Conservation (phyloP, 1,140 invertebrate species). For the Helicoverpa zea region DNA sequence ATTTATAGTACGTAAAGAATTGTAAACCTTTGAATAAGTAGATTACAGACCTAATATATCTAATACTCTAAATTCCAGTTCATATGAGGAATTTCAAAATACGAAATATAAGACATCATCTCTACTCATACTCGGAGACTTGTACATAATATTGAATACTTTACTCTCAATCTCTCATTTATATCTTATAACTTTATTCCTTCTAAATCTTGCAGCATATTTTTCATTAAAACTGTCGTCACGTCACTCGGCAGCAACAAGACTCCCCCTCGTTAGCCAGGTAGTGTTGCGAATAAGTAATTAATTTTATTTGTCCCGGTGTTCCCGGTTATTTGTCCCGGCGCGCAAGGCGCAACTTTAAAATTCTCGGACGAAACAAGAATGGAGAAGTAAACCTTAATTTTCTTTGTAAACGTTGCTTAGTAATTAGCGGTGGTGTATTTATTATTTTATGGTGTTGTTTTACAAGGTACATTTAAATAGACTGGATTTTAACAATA, state of each 20-base stretch:
- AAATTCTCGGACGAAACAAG: conserved; percentile 38
- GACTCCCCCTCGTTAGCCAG: conserved; percentile 46
- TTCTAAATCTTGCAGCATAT: not conserved
- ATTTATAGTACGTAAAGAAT: no score
- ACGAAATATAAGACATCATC: no score
- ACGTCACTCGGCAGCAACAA: conserved; percentile 1
- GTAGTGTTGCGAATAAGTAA: conserved; percentile 47
- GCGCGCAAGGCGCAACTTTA: conserved; percentile 33
- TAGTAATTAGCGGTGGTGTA: conserved; percentile 12
- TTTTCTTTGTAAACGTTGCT: conserved; percentile 36
- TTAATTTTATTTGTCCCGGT: conserved; percentile 47
- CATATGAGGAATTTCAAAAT: no score
- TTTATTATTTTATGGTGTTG: conserved; percentile 3
- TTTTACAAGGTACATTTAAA: not conserved
- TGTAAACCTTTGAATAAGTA: no score
- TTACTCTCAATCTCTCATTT: no score
- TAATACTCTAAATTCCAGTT: no score
- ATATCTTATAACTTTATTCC: not conserved
- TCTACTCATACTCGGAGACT: no score
- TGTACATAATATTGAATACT: no score
- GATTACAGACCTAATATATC: no score
- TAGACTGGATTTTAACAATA: no score
- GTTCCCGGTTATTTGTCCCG: conserved; percentile 27
- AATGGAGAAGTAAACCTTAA: conserved; percentile 46
- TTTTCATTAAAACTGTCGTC: conserved; percentile 35